A percentile compares a stretch with the other conserved stretches of the same genome.
These are phyloP conservation scores for Zootermopsis nevadensis DNA, from an alignment of 2,888 invertebrate genomes.

Conservation along the genomic window DNA sequence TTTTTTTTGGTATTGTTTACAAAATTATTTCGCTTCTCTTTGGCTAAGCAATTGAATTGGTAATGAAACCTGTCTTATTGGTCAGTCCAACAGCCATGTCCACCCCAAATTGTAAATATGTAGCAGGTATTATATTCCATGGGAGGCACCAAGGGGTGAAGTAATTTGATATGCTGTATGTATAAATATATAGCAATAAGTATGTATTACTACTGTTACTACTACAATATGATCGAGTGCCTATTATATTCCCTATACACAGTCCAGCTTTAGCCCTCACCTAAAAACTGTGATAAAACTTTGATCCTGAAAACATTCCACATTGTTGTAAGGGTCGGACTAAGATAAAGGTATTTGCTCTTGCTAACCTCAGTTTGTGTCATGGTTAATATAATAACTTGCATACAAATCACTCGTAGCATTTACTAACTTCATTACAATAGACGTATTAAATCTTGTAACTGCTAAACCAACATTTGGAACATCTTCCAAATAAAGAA, in stretches of 20 bases:
- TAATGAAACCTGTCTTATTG: slow-evolving; percentile 26
- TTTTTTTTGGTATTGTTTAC: not conserved
- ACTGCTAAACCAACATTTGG: not conserved
- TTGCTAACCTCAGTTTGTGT: not conserved
- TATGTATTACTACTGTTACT: slow-evolving; percentile 12
- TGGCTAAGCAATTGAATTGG: not conserved
- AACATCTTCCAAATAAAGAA: not conserved
- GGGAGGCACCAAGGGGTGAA: not conserved
- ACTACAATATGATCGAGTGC: slow-evolving; percentile 36
- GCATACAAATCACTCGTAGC: not conserved
- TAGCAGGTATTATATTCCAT: not conserved
- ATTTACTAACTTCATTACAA: slow-evolving; percentile 3
- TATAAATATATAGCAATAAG: not conserved
- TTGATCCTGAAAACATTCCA: slow-evolving; percentile 37
- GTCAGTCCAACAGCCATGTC: not conserved
- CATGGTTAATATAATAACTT: not conserved
- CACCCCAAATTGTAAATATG: not conserved
- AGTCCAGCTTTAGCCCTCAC: not conserved
- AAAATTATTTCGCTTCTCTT: not conserved
- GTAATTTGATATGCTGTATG: slow-evolving; percentile 12
- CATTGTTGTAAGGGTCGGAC: not conserved
- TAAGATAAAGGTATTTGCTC: not conserved
- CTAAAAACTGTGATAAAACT: slow-evolving; percentile 41
- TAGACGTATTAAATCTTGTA: not conserved
- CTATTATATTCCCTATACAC: slow-evolving; percentile 18